Evolutionary conservation across 2,113 vertebrate species (phyloP), one percentile per base, ranked within the genome.

Genomic region (Gila orcuttii): DNA sequence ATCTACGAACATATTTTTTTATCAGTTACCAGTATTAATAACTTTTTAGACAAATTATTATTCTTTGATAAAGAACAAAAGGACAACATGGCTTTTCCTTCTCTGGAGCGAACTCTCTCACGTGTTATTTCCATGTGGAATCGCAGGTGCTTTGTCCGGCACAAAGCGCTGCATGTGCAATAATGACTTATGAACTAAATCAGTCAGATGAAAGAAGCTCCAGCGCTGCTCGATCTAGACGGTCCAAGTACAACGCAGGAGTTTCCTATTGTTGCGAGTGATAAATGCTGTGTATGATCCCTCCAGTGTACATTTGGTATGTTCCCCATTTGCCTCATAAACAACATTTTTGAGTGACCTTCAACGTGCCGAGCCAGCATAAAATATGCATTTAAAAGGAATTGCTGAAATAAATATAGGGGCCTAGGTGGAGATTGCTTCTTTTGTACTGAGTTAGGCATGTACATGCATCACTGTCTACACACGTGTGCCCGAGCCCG

Each of bases 311-410:
- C 82, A 62, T 93, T 92, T 90, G 88, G 91, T 92, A 52, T 84
- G 82, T 85, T 85, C 85, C 76, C 90, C 83, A 81, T 93, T 93
- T 91, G 91, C 92, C 93, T 92, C 91, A 91, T 90, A 91, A 93
- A 93, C 90, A 91, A 89, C 90, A 91, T 91, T 91, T 93, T 88
- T 84, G 91, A 85, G 90, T 94, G 95, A 95, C 95, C 94, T 95
- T 95, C 94, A 95, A 89, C 88, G 17, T 95, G 94, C 94, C 91
- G 92, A 95, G 94, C 93, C 94, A 95, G 94, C 94, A 95, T 92
- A 95, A 95, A 95, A 95, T 95, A 93, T 92, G 93, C 93, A 94
- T 95, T 95, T 94, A 94, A 92, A 93, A 89, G 89, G 92, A 93
- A 91, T 90, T 88, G 90, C 91, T 86, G 90, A 90, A 91, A 90